These are phyloP conservation scores for Nothura maculosa DNA, from an alignment of 2,797 vertebrate species.

Conservation along the genomic window DNA sequence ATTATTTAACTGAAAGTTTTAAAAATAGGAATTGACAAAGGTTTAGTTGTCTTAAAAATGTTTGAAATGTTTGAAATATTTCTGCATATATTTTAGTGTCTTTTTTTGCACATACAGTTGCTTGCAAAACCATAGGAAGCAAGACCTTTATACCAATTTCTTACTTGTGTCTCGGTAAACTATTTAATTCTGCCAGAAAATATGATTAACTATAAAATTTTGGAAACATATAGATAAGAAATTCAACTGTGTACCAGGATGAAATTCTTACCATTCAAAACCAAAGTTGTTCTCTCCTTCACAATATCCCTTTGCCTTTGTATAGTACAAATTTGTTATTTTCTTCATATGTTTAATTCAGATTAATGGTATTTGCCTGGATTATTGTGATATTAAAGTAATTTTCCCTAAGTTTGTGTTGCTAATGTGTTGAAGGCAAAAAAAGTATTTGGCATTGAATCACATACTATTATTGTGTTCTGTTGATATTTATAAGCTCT, in stretches of 20 bases:
- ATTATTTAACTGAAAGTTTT: not conserved
- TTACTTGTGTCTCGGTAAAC: not conserved
- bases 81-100: not conserved
- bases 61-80: conserved; percentile 2
- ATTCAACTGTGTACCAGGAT: not conserved
- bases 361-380: not conserved
- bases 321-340: not conserved
- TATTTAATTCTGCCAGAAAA: not conserved
- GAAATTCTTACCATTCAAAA: not conserved
- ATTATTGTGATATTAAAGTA: not conserved
- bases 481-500: not conserved
- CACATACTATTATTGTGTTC: not conserved
- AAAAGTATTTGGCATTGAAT: not conserved
- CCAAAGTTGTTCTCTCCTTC: not conserved
- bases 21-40: not conserved
- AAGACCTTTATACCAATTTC: not conserved
- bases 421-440: not conserved
- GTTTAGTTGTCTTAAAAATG: not conserved
- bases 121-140: not conserved
- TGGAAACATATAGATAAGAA: not conserved
- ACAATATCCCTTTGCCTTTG: not conserved
- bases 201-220: not conserved
- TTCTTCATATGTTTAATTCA: not conserved
- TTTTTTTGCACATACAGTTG: not conserved
- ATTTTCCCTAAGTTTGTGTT: not conserved